These are phyloP conservation scores for Regulus satrapa DNA, from an alignment of 2,113 vertebrate genomes.

Conservation along the genomic window DNA sequence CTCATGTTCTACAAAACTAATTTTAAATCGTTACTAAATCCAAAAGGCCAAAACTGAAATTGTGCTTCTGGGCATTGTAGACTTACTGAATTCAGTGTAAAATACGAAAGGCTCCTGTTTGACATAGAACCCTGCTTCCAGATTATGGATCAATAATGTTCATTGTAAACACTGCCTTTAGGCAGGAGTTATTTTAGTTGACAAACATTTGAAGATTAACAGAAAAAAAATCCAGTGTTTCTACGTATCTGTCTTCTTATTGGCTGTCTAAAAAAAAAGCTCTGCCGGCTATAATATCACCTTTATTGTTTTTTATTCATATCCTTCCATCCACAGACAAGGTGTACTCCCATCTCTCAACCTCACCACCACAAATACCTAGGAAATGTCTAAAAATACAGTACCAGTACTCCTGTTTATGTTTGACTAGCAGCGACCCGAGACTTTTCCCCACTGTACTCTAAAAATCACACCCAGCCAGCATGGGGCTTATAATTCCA, in stretches of 20 bases:
- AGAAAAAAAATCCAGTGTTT: accelerated
- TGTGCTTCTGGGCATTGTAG: neutral
- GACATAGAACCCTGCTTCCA: neutral
- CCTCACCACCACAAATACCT: neutral
- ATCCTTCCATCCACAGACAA: neutral
- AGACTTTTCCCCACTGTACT: neutral
- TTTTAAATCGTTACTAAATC: neutral
- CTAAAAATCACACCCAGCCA: neutral
- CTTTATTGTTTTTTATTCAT: neutral
- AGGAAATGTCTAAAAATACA: neutral
- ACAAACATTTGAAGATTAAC: neutral
- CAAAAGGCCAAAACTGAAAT: neutral
- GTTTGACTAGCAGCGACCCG: neutral
- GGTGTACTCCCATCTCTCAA: neutral
- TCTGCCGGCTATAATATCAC: neutral
- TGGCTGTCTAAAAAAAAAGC: neutral
- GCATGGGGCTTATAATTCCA: neutral
- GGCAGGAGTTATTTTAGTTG: neutral
- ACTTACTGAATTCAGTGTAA: neutral
- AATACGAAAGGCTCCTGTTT: neutral
- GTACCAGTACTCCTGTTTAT: neutral
- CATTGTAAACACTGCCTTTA: neutral
- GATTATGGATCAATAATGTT: neutral
- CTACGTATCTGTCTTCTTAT: neutral
- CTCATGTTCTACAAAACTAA: neutral